These are phyloP conservation scores for Hymenochirus boettgeri DNA, from an alignment of 2,113 vertebrate genomes.

Conservation along the genomic window DNA sequence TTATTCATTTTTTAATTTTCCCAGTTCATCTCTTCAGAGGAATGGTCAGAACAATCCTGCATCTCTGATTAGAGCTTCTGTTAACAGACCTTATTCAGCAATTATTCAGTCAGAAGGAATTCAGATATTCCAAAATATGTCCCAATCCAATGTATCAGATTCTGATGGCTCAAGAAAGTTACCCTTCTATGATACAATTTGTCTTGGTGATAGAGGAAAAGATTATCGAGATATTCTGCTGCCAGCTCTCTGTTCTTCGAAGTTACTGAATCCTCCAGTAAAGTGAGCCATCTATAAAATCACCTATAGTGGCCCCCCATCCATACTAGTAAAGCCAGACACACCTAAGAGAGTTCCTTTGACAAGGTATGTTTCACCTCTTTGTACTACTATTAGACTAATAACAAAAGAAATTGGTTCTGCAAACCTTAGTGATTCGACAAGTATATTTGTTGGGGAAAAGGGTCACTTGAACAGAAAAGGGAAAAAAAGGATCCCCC, in stretches of 20 bases:
- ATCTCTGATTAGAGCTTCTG: conserved; percentile 50
- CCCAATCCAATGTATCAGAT: conserved; percentile 29
- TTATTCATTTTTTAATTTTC: too few relatives aligned
- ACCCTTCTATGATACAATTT: conserved; percentile 48
- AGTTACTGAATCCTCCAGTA: conserved; percentile 55
- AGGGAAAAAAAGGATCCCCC: too few relatives aligned
- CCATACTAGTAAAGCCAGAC: conserved; percentile 90
- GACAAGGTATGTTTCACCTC: conserved; percentile 78
- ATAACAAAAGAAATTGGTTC: too few relatives aligned
- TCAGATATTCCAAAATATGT: conserved; percentile 58
- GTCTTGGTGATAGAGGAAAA: conserved; percentile 24
- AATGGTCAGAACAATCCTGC: conserved; percentile 54
- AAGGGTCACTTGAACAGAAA: too few relatives aligned
- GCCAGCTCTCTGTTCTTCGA: conserved; percentile 66
- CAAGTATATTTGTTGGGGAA: too few relatives aligned
- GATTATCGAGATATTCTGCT: conserved; percentile 55
- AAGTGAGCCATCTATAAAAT: conserved; percentile 62
- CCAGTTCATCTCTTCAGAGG: conserved; percentile 67
- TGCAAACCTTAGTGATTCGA: too few relatives aligned
- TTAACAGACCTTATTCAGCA: conserved; percentile 51
- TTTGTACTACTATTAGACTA: too few relatives aligned
- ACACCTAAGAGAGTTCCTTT: conserved; percentile 63
- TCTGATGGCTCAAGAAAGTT: conserved; percentile 61
- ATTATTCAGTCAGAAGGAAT: conserved; percentile 51
- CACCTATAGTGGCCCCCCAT: conserved; percentile 67